Base-by-base conservation (phyloP, 2,113 vertebrate genomes). In the Datnioides undecimradiatus region DNA sequence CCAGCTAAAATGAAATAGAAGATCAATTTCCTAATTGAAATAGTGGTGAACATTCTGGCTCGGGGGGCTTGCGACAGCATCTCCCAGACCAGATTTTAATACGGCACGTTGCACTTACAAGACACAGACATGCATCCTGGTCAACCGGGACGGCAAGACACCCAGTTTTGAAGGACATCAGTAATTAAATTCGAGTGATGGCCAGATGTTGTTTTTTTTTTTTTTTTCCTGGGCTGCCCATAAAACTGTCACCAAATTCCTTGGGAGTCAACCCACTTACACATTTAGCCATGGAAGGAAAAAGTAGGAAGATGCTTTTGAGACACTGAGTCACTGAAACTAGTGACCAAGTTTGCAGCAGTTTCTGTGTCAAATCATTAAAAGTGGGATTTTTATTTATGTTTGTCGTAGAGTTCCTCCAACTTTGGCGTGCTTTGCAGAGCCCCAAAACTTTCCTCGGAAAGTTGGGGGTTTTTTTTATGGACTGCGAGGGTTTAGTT, bases 241-340 rank as follows among this genome's bases (percentile, higher is more conserved):
- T 46, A 48, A 48, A 70, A 82, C 75, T 64, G 65, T 67, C 82
- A 73, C 64, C 34, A 77, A 74, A 51, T 63, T 91, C 72, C 85
- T 74, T 62, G 89, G 89, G 85, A 91, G 87, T 80, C 77, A 85
- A 87, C 87, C 89, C 83, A 89, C 64, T 88, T 90, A 75, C 66
- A 0, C 64, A 80, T 90, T 90, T 88, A 90, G 86, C 76, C 58
- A 17, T 40, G 49, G n/a, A 69, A 66, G 54, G 52, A 75, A 43
- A 36, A 82, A 82, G 71, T 63, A 71, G 45, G 70, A 76, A 85
- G 62, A 88, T 43, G 41, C 79, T 85, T 83, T 63, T 33, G 72
- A 88, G 79, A 67, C 43, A 49, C 13, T 0, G 51, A 63, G 12
- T 64, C 8, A 16, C 38, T 33, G 7, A 49, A 65, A 34, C 58